A percentile compares a stretch with the other conserved stretches of the same genome.
These are phyloP conservation scores for Rhodophaea formosa DNA, from an alignment of 2,888 invertebrate species.

Conservation along the genomic window DNA sequence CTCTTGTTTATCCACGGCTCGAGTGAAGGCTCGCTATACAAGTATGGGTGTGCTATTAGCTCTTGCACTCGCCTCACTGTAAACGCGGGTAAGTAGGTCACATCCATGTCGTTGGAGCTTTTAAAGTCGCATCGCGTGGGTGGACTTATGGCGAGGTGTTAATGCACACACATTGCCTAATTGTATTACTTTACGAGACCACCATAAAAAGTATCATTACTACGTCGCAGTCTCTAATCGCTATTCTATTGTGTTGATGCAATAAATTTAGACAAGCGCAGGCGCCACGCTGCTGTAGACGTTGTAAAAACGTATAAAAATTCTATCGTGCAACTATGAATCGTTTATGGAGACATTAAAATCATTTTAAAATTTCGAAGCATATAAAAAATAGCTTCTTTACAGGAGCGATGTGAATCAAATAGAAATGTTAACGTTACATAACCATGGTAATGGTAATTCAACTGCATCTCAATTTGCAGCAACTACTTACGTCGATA, in stretches of 20 bases:
- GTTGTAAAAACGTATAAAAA: constrained; percentile 7
- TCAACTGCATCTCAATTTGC: constrained; percentile 49
- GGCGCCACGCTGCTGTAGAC: constrained; percentile 23
- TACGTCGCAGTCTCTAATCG: constrained; percentile 66
- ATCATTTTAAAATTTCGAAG: constrained; percentile 1
- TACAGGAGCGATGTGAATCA: constrained; percentile 14
- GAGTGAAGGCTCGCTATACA: constrained; percentile 27
- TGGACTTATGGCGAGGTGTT: constrained; percentile 68
- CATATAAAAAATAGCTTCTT: neutral
- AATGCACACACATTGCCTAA: constrained; percentile 77
- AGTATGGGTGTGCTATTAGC: constrained; percentile 50
- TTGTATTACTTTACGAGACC: constrained; percentile 74
- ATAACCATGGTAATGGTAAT: constrained; percentile 13
- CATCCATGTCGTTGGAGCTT: constrained; percentile 50
- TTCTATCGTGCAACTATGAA: constrained; percentile 2
- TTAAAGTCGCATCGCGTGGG: constrained; percentile 62
- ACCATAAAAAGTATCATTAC: constrained; percentile 63
- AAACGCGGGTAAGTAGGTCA: constrained; percentile 55
- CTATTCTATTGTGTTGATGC: constrained; percentile 50
- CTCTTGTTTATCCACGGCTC: constrained; percentile 39
- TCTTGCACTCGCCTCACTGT: constrained; percentile 38
- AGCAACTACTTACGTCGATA: constrained; percentile 44
- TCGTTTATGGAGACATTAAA: constrained; percentile 4
- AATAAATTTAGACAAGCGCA: constrained; percentile 11
- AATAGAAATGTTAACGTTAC: constrained; percentile 1